Evolutionary conservation across 2,888 invertebrate species (phyloP), one percentile per base, ranked within the genome.

Genomic region (Cheilosia soror): DNA sequence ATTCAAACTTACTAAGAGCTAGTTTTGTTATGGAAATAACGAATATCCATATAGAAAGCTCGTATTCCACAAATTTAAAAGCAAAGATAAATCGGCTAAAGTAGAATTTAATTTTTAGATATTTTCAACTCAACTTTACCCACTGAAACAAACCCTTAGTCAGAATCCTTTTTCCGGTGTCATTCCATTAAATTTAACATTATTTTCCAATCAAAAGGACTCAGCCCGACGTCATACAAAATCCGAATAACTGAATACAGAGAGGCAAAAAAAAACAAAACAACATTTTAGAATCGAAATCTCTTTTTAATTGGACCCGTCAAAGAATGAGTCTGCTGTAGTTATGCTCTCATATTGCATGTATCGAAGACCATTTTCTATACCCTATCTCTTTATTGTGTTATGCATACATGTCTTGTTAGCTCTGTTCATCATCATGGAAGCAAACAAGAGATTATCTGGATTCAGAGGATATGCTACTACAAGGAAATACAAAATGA

Each of bases 271-370:
- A 53, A 29, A 31, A 33, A 25, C 20, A 44, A 42, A 55, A 44
- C 53, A 60, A 5, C 29, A 11, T 27, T 71, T 78, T 66, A 57
- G 47, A 73, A 79, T 75, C 58, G 73, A 84, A 73, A 84, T 84
- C 83, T 84, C 83, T 75, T 84, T 84, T 84, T 84, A 84, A 84
- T 84, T 84, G 79, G 83, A 73, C 69, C 58, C 62, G 55, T 81
- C 83, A 79, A 73, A 84, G 63, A 63, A 73, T 44, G 20, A 68
- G 68, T 68, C 29, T 33, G 60, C 37, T 62, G 71, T 77, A 71
- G 72, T 66, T 82, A 68, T 60, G 58, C 63, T 65, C 51, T 44
- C 71, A 82, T 62, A 78, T 47, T 66, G 66, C 37, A 27, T 60
- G 47, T 77, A 65, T 65, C 42, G 42, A 40, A 66, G 77, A 49